phyloP scores from a whole-genome alignment of 2,113 vertebrate species.

The Suncus etruscus region DNA sequence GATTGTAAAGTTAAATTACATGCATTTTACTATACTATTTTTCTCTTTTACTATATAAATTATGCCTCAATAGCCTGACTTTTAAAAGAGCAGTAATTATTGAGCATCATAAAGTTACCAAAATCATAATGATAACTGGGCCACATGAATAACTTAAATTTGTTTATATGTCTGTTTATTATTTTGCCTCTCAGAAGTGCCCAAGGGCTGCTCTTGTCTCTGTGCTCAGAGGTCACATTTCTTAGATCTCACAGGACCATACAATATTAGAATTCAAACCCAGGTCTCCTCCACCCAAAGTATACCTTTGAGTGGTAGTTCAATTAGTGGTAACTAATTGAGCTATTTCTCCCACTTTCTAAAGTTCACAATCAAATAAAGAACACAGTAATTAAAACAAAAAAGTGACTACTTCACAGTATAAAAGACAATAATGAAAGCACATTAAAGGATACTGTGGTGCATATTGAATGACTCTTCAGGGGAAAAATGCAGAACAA shows the following conservation, averaged over 20 bases:
- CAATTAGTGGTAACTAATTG: too few relatives aligned
- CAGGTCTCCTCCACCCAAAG: too few relatives aligned
- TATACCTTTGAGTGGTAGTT: too few relatives aligned
- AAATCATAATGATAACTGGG: background rate
- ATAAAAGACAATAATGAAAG: constrained; percentile 14
- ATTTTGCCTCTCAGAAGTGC: too few relatives aligned
- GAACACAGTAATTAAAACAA: background rate
- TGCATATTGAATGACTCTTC: background rate
- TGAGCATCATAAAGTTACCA: constrained; percentile 28
- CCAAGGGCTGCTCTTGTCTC: too few relatives aligned
- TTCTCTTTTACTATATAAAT: constrained; percentile 51
- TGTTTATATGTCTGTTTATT: background rate
- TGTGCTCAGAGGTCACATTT: too few relatives aligned
- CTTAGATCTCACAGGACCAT: too few relatives aligned
- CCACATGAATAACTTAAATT: background rate
- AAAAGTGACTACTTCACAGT: background rate
- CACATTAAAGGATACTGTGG: background rate
- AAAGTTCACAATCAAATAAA: constrained; percentile 46
- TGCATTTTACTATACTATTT: constrained; percentile 35
- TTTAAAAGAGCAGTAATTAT: constrained; percentile 57
- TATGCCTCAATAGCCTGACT: constrained; percentile 10
- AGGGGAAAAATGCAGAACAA: background rate
- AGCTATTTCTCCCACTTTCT: background rate
- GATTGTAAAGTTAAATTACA: constrained; percentile 50
- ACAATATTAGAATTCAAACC: too few relatives aligned